Evolutionary conservation across 1,140 invertebrate genomes (phyloP).

Genomic region (Aphelenchoides avenae): DNA sequence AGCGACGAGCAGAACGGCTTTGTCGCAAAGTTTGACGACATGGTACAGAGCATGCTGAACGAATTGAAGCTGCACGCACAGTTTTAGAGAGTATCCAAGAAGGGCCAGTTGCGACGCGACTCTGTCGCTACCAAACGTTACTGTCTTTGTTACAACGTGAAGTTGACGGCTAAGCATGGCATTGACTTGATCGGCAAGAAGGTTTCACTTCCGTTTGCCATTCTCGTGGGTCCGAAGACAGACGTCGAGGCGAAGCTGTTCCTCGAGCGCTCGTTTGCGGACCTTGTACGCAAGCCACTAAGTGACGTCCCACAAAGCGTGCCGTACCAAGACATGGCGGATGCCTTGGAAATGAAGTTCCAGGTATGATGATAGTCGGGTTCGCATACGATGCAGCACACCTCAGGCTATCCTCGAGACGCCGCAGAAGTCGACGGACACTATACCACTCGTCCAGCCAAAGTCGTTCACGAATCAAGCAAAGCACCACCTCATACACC

Average conservation of each 20-base stretch:
- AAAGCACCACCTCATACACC: constrained; percentile 49
- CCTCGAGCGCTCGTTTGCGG: constrained; percentile 56
- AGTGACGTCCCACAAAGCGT: constrained; percentile 48
- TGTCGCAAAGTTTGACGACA: constrained; percentile 57
- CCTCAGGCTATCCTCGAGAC: constrained; percentile 53
- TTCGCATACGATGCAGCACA: not conserved
- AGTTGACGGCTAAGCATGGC: constrained; percentile 43
- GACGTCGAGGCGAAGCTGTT: constrained; percentile 59
- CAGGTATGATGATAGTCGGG: constrained; percentile 28
- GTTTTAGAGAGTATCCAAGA: constrained; percentile 57
- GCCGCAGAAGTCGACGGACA: constrained; percentile 56
- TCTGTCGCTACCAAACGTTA: constrained; percentile 55
- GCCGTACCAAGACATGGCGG: constrained; percentile 51
- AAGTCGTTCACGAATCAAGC: constrained; percentile 27
- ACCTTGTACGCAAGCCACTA: constrained; percentile 50
- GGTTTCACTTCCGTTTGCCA: constrained; percentile 58
- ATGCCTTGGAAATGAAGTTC: constrained; percentile 58
- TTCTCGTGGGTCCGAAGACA: constrained; percentile 55
- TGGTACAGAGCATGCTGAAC: too few species aligned
- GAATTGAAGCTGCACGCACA: not conserved
- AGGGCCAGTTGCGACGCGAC: constrained; percentile 51
- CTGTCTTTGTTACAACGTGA: constrained; percentile 54
- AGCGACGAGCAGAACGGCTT: constrained; percentile 8
- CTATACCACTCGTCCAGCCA: constrained; percentile 49
- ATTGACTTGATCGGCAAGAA: constrained; percentile 57